Conservation (phyloP, 2,888 invertebrate genomes). For the Augochlorella aurata region DNA sequence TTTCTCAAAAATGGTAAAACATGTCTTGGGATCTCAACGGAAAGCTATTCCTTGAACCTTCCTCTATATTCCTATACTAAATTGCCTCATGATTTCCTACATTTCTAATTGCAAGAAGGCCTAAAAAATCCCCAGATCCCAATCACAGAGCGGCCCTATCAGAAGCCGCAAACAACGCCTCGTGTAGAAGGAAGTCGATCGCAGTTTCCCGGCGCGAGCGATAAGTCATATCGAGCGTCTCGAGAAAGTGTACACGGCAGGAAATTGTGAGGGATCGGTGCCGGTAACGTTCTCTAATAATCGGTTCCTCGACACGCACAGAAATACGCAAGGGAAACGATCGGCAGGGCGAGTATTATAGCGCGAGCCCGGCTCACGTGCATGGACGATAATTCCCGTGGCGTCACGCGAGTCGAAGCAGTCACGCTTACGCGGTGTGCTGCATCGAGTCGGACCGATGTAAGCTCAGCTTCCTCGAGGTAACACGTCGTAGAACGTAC, state of each 20-base stretch:
- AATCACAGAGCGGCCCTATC: no score
- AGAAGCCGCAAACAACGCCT: no score
- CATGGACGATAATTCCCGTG: conserved; percentile 36
- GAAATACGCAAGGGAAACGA: conserved; percentile 30
- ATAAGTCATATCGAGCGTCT: neutral
- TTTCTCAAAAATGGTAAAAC: no score
- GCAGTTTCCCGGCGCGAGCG: neutral
- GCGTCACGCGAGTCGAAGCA: conserved; percentile 36
- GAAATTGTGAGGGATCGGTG: neutral
- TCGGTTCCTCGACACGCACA: conserved; percentile 32
- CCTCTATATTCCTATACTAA: no score
- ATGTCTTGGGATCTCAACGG: no score
- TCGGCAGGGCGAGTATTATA: neutral
- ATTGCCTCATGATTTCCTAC: no score
- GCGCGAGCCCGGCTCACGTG: neutral
- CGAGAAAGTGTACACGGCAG: neutral
- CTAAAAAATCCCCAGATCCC: no score
- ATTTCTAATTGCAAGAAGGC: no score
- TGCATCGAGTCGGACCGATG: conserved; percentile 21
- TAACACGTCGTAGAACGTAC: conserved; percentile 52
- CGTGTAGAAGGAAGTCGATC: neutral
- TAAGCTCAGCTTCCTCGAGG: conserved; percentile 52
- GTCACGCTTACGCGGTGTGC: conserved; percentile 48
- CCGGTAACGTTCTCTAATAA: conserved; percentile 26
- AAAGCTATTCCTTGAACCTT: no score